Conservation (phyloP, 2,888 invertebrate species). For the Yponomeuta evonymella region DNA sequence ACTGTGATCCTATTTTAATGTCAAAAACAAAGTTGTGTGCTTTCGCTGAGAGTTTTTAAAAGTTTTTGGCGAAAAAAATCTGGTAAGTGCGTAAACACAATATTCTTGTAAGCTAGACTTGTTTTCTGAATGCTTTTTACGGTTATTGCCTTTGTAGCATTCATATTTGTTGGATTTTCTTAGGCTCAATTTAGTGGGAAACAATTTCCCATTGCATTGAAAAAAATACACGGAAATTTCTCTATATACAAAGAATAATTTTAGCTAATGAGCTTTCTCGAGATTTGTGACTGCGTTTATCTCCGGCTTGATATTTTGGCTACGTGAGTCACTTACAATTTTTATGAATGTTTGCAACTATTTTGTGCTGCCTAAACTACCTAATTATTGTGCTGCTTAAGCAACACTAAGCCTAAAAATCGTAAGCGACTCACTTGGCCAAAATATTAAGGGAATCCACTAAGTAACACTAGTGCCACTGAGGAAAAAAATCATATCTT, state of each 20-base stretch:
- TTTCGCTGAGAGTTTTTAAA: neutral
- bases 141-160: neutral
- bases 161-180: neutral
- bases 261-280: no score
- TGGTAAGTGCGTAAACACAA: slow-evolving; percentile 5
- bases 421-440: no score
- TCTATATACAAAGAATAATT: neutral
- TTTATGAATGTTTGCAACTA: no score
- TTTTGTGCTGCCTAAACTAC: no score
- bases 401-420: no score
- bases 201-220: slow-evolving; percentile 4
- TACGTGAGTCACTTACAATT: no score
- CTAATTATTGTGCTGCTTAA: no score
- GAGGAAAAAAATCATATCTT: no score
- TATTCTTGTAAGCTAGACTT: slow-evolving; percentile 12
- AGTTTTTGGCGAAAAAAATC: slow-evolving; percentile 7
- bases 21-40: slow-evolving; percentile 18
- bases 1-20: slow-evolving; percentile 20
- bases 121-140: slow-evolving; percentile 1
- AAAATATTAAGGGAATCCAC: no score
- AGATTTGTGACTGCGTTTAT: no score
- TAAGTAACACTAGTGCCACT: no score
- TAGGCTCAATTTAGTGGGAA: slow-evolving; percentile 3
- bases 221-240: neutral
- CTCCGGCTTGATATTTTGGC: no score